phyloP scores from a whole-genome alignment of 1,140 invertebrate species.

The Mamestra configurata region DNA sequence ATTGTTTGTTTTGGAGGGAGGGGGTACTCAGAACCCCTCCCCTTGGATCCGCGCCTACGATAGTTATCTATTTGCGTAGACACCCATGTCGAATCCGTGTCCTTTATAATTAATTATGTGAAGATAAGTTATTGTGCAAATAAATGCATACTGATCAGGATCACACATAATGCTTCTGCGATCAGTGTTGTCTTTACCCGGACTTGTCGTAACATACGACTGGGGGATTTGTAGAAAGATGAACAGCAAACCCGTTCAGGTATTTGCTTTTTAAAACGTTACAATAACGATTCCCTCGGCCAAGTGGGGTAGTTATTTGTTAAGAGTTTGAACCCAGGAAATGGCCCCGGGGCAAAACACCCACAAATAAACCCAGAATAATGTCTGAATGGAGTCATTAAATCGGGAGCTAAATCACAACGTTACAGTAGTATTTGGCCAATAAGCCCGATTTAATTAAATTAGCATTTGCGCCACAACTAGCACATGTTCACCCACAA shows the following conservation, averaged over 20 bases:
- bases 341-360: background rate
- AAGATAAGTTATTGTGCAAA: background rate
- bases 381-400: background rate
- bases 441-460: background rate
- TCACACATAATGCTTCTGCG: background rate
- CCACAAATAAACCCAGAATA: background rate
- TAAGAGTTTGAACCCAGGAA: background rate
- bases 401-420: slow-evolving; percentile 1
- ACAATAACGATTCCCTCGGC: background rate
- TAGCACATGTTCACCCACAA: no score
- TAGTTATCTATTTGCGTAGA: background rate
- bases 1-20: slow-evolving; percentile 10
- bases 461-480: background rate
- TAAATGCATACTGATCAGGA: background rate
- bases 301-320: background rate
- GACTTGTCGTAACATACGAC: background rate
- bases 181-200: background rate
- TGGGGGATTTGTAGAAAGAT: background rate
- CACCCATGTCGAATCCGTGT: background rate
- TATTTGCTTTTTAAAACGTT: background rate
- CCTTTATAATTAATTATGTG: background rate
- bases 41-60: background rate
- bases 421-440: background rate
- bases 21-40: background rate
- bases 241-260: background rate